These are phyloP conservation scores for Ceyx margarethae DNA, from an alignment of 2,113 vertebrate genomes.

Conservation along the genomic window DNA sequence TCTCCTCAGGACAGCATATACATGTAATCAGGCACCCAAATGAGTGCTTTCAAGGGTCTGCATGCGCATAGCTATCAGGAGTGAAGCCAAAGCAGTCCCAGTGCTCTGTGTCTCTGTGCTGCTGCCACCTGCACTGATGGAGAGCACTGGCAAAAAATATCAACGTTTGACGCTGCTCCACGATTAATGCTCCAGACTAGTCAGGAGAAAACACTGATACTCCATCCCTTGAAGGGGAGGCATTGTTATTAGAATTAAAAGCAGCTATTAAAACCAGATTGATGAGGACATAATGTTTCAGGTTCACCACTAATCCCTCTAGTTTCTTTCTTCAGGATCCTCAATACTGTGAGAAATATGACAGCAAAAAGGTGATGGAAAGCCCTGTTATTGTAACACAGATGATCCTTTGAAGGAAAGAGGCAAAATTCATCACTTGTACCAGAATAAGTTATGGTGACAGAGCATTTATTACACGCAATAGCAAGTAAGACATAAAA, in stretches of 20 bases:
- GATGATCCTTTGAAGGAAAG: background rate
- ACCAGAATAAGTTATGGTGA: background rate
- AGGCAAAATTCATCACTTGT: background rate
- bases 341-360: background rate
- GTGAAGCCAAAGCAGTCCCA: background rate
- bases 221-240: background rate
- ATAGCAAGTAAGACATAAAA: background rate
- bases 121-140: background rate
- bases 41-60: background rate
- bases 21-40: background rate
- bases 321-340: background rate
- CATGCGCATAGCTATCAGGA: background rate
- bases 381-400: background rate
- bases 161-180: background rate
- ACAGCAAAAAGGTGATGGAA: background rate
- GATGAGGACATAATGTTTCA: background rate
- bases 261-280: background rate
- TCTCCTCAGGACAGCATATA: background rate
- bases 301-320: background rate
- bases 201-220: background rate
- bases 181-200: background rate
- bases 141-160: background rate
- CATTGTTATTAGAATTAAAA: background rate
- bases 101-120: background rate
- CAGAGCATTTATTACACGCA: rapidly evolving